Evolutionary conservation across 1,140 invertebrate species (phyloP), one percentile per base, ranked within the genome.

Genomic region (Ceratoteleas bidentatus): DNA sequence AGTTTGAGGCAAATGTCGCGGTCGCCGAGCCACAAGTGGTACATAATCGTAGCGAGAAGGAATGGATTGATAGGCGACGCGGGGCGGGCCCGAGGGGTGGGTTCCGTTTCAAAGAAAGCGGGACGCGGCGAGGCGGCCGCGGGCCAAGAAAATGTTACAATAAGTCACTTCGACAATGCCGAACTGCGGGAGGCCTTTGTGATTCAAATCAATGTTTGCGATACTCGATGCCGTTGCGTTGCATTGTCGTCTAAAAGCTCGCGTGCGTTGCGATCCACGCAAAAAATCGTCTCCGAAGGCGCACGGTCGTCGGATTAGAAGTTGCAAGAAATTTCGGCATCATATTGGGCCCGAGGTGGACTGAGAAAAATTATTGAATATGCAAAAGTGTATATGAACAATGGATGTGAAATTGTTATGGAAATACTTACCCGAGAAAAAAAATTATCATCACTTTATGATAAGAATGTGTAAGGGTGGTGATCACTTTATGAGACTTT

Each of bases 151-250:
- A 83, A 74, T 75, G 76, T 85, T 86, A 88, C 86, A 87, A 88
- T 87, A 85, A 88, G 87, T 87, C 85, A 84, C 50, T 75, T 83
- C 84, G 84, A 88, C 86, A 88, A 87, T 88, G 81, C 82, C 61
- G 82, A 88, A 86, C 88, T 83, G 85, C 88, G 88, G 88, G 88
- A 84, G 87, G 84, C 84, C 86, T 88, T 89, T 89, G 88, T 89
- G 84, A 89, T 89, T 89, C 87, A 89, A 89, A 89, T 87, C 88
- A 85, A 88, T 89, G 88, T 89, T 89, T 89, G 88, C 84, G 87
- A 89, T 89, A 89, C 87, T 88, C 86, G 85, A 87, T 88, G 85
- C 84, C 81, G 79, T 56, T 72, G 70, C 85, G 82, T 79, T 83
- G 85, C 86, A 86, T 87, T 86, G 85, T 86, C 73, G 62, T 68